Evolutionary conservation across 2,888 invertebrate species (phyloP).

Genomic region (Branchinecta sandiegonensis): DNA sequence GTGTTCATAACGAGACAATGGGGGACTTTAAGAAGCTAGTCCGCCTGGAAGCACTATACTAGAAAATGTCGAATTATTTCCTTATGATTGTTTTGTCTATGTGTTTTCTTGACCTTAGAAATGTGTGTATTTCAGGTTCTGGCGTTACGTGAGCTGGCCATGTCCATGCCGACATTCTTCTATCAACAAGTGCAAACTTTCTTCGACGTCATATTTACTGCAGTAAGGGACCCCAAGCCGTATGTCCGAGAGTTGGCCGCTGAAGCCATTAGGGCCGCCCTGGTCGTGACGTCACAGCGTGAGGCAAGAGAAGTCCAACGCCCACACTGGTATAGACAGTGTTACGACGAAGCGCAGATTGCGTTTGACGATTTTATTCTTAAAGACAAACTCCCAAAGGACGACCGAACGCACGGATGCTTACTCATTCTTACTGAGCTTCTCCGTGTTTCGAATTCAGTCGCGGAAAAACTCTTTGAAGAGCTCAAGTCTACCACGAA

Average conservation of each 20-base stretch:
- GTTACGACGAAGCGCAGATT: slow-evolving; percentile 72
- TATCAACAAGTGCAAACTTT: slow-evolving; percentile 85
- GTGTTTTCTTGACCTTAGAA: slow-evolving; percentile 6
- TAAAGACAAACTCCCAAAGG: slow-evolving; percentile 61
- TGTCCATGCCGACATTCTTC: slow-evolving; percentile 92
- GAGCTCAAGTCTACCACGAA: slow-evolving; percentile 41
- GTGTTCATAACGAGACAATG: too few relatives aligned
- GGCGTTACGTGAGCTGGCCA: slow-evolving; percentile 78
- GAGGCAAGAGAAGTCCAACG: slow-evolving; percentile 84
- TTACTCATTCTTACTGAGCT: slow-evolving; percentile 85
- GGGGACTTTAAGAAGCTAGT: too few relatives aligned
- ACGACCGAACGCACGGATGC: slow-evolving; percentile 85
- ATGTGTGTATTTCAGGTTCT: slow-evolving; percentile 42
- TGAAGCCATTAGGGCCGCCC: slow-evolving; percentile 81
- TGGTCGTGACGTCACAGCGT: slow-evolving; percentile 86
- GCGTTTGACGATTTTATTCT: slow-evolving; percentile 53
- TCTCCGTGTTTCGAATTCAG: slow-evolving; percentile 71
- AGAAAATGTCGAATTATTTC: background rate
- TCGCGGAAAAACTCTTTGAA: slow-evolving; percentile 67
- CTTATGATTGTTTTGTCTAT: slow-evolving; percentile 21
- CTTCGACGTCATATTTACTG: slow-evolving; percentile 83
- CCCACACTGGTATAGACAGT: slow-evolving; percentile 75
- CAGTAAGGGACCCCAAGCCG: slow-evolving; percentile 77
- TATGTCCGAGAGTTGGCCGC: slow-evolving; percentile 83
- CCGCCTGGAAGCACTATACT: too few relatives aligned